These are phyloP conservation scores for Teleogryllus oceanicus DNA, from an alignment of 2,888 invertebrate species.

Conservation along the genomic window DNA sequence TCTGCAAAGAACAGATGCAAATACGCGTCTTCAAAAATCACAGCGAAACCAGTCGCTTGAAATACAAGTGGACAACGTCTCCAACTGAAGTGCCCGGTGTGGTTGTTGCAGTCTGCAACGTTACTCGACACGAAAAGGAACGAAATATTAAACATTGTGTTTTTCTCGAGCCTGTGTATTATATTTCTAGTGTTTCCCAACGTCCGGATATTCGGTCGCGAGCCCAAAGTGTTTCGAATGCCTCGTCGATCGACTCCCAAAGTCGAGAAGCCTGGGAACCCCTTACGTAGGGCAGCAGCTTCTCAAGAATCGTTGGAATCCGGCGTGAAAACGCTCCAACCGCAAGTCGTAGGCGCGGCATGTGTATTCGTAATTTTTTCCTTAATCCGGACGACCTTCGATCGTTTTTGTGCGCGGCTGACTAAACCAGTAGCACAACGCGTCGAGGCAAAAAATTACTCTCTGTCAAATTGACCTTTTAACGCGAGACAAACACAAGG, in stretches of 20 bases:
- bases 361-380: background rate
- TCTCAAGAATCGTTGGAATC: background rate
- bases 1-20: background rate
- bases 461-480: slow-evolving; percentile 18
- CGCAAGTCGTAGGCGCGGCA: background rate
- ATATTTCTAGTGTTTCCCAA: background rate
- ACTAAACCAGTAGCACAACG: background rate
- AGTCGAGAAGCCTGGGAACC: slow-evolving; percentile 10
- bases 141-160: no score
- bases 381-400: background rate
- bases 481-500: slow-evolving; percentile 9
- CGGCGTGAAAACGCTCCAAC: background rate
- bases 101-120: no score
- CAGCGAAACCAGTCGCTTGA: background rate
- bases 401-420: background rate
- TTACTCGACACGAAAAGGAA: no score
- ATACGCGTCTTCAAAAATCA: background rate
- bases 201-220: background rate
- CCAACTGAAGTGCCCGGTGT: background rate
- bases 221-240: background rate
- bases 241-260: background rate
- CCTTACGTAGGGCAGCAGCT: background rate
- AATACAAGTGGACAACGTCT: background rate
- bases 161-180: background rate
- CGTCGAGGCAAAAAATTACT: background rate